Conservation (phyloP, 2,888 invertebrate species). For the Diadegma fenestrale region DNA sequence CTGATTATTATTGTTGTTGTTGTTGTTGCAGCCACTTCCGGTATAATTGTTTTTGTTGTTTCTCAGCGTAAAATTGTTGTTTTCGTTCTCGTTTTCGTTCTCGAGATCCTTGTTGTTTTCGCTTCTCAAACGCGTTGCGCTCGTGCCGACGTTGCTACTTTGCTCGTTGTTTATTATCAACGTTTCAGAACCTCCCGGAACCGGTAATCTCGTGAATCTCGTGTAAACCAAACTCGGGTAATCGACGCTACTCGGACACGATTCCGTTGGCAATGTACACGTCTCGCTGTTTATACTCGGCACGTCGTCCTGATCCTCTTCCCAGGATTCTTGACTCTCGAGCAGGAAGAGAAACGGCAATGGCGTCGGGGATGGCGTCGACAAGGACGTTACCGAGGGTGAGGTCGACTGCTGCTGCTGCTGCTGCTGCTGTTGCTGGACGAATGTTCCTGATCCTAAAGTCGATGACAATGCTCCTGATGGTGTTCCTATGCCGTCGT, state of each 20-base stretch:
- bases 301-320: constrained; percentile 49
- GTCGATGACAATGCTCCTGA: constrained; percentile 48
- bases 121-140: not conserved
- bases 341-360: constrained; percentile 81
- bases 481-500: constrained; percentile 73
- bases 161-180: constrained; percentile 41
- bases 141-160: not conserved
- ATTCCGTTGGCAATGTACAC: constrained; percentile 25
- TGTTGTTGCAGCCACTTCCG: constrained; percentile 59
- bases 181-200: constrained; percentile 13
- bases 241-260: constrained; percentile 47
- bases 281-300: constrained; percentile 48
- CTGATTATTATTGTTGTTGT: constrained; percentile 66
- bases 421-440: too few species aligned
- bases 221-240: constrained; percentile 45
- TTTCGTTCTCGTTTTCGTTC: constrained; percentile 27
- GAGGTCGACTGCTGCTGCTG: too few species aligned
- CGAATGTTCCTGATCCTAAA: constrained; percentile 30
- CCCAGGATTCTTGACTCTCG: constrained; percentile 76
- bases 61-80: constrained; percentile 36
- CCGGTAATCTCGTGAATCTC: constrained; percentile 21
- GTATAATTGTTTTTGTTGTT: constrained; percentile 67
- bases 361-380: constrained; percentile 65
- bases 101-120: constrained; percentile 21
- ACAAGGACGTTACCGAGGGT: constrained; percentile 62